Base-by-base conservation (phyloP, 2,113 vertebrate genomes). In the Cyprinodon brontotheroides region DNA sequence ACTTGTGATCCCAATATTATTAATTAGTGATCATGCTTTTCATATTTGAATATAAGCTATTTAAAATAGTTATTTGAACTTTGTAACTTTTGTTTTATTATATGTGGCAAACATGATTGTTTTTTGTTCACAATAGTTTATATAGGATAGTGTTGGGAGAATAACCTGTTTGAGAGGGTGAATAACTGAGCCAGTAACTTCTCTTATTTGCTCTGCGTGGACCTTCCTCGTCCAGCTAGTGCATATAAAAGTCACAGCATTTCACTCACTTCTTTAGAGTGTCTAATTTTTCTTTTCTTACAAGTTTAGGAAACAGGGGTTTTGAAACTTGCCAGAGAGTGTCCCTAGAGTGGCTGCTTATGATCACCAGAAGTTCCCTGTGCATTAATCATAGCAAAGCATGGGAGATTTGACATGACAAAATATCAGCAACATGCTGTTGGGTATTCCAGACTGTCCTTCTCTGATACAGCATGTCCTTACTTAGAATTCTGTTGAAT, bases 401-500 rank as follows among this genome's bases (percentile, higher is more conserved):
- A 37, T 39, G 47, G 66, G 64, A 20, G 17, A 6, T 68, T 71
- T 50, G 65, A n/a, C 82, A 71, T 7, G 68, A 65, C 71, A 62
- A 74, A 84, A 84, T 77, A 70, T 79, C 81, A 74, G 68, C 61
- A 77, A 37, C 79, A 71, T 77, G 79, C 80, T 84, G 59, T 66
- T 77, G 84, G 78, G 71, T 76, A 80, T 86, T 83, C 76, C 72
- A 65, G 77, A 43, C 77, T 47, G 63, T 77, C 50, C 50, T 50
- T 67, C 68, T 79, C 71, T 81, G 70, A 77, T 68, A 70, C 80
- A 71, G 68, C 81, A 80, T 78, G 74, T 74, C 66, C 82, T 63
- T 62, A 74, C 72, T 74, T 83, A 62, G 75, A 61, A 82, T 81
- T 79, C 15, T 67, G 68, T 82, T 87, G 79, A 84, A 88, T 83